phyloP scores from a whole-genome alignment of 2,888 invertebrate species.

The Icerya purchasi region DNA sequence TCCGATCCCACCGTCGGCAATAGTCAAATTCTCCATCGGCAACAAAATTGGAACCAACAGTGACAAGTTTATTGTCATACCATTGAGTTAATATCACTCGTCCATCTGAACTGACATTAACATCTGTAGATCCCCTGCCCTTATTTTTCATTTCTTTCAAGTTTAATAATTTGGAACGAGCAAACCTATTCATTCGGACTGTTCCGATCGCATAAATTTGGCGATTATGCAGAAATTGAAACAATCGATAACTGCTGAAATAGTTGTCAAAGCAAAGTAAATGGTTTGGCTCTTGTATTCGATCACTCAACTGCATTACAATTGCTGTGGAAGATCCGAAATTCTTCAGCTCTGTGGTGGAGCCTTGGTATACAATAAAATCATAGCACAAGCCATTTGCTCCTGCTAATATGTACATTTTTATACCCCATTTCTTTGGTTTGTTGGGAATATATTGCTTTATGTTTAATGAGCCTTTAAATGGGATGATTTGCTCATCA shows the following conservation, averaged over 20 bases:
- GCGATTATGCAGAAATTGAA: not conserved
- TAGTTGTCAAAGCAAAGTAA: not conserved
- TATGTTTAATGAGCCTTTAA: not conserved
- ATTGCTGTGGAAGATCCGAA: slow-evolving; percentile 1
- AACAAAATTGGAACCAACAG: slow-evolving; percentile 1
- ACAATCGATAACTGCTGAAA: not conserved
- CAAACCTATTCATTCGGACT: not conserved
- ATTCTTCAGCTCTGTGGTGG: slow-evolving; percentile 17
- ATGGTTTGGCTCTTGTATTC: not conserved
- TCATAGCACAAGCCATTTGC: slow-evolving; percentile 19
- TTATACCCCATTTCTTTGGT: not conserved
- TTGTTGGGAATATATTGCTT: not conserved
- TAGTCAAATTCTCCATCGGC: slow-evolving; percentile 6
- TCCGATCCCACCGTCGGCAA: slow-evolving; percentile 9
- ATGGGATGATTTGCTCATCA: not conserved
- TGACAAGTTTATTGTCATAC: not conserved
- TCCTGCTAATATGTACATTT: slow-evolving; percentile 16
- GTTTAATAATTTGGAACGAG: not conserved
- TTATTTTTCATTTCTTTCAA: not conserved
- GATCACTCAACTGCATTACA: slow-evolving; percentile 3
- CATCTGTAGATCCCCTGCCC: not conserved
- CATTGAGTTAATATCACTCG: not conserved
- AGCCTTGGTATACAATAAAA: slow-evolving; percentile 21
- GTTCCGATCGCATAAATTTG: not conserved
- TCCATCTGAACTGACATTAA: not conserved